These are phyloP conservation scores for Thamnaconus septentrionalis DNA, from an alignment of 2,113 vertebrate genomes.

Conservation along the genomic window DNA sequence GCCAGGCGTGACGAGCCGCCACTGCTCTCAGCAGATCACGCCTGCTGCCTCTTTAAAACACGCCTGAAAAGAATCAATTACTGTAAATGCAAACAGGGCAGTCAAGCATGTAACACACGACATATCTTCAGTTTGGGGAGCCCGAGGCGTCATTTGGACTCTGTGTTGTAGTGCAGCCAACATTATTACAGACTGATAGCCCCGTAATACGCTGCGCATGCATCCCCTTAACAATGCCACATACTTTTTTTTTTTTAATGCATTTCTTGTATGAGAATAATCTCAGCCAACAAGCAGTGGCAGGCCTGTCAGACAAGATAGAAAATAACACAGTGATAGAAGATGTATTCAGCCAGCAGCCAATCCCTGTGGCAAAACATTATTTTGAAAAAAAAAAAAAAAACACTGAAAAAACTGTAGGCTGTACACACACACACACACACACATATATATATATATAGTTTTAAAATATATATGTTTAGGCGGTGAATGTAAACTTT, in stretches of 20 bases:
- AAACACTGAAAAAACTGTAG: neutral
- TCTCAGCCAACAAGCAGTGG: slow-evolving; percentile 29
- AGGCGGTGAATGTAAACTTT: no score
- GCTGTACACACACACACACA: neutral
- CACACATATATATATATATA: neutral
- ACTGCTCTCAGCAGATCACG: slow-evolving; percentile 53
- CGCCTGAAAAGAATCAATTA: slow-evolving; percentile 84
- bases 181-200: slow-evolving; percentile 64
- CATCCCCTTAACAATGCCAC: slow-evolving; percentile 24
- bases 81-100: slow-evolving; percentile 76
- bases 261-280: slow-evolving; percentile 52
- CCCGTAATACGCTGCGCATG: slow-evolving; percentile 33
- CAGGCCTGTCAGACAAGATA: slow-evolving; percentile 44
- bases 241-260: slow-evolving; percentile 50
- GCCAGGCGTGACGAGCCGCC: slow-evolving; percentile 69
- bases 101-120: slow-evolving; percentile 77
- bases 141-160: slow-evolving; percentile 55
- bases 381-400: slow-evolving; percentile 3
- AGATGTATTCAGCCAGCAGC: no score
- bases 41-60: slow-evolving; percentile 62
- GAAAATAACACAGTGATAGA: slow-evolving; percentile 32
- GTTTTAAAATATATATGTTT: neutral
- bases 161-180: slow-evolving; percentile 56
- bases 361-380: slow-evolving; percentile 1
- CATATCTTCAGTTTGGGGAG: slow-evolving; percentile 73